Evolutionary conservation across 2,113 vertebrate species (phyloP).

Genomic region (Menidia beryllina): DNA sequence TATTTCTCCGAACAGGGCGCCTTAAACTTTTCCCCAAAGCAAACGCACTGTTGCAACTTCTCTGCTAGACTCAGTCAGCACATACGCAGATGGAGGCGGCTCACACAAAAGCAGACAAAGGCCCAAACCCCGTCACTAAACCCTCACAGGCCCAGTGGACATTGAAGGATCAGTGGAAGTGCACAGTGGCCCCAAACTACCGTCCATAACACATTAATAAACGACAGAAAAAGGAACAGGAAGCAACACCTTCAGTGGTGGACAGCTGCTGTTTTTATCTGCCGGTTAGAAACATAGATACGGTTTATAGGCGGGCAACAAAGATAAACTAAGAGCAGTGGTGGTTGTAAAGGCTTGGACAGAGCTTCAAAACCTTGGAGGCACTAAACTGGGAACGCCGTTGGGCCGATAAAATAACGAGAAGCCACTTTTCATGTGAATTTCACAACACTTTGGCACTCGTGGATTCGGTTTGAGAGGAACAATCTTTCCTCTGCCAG

Average conservation of each 20-base stretch:
- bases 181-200: background rate
- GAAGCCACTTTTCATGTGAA: too few relatives aligned
- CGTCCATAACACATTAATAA: background rate
- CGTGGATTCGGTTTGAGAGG: background rate
- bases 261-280: background rate
- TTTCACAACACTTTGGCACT: background rate
- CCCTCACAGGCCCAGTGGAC: background rate
- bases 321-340: too few relatives aligned
- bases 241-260: background rate
- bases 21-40: constrained; percentile 1
- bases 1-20: constrained; percentile 48
- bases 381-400: background rate
- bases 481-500: background rate
- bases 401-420: background rate
- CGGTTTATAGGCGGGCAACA: too few relatives aligned
- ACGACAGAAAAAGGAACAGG: background rate
- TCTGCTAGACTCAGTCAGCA: constrained; percentile 45
- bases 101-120: constrained; percentile 6
- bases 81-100: constrained; percentile 32
- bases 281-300: too few relatives aligned
- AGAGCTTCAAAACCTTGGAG: background rate
- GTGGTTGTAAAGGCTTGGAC: too few relatives aligned
- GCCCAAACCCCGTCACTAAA: background rate
- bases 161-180: background rate
- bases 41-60: constrained; percentile 39